Conservation (phyloP, 2,797 vertebrate species). For the Amblyraja radiata region DNA sequence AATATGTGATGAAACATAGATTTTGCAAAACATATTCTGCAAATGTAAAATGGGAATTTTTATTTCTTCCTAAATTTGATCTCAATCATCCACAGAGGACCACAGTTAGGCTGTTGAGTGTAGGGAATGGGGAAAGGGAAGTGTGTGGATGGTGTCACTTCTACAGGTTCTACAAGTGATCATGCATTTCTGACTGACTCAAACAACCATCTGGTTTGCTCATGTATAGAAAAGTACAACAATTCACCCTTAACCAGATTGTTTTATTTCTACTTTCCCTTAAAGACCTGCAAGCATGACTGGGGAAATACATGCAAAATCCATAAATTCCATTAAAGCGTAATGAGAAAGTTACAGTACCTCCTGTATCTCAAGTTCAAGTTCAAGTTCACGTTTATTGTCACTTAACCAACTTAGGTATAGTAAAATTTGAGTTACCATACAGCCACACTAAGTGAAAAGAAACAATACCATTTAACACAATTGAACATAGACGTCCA, state of each 20-base stretch:
- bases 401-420: too few species aligned
- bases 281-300: background rate
- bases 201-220: background rate
- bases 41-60: background rate
- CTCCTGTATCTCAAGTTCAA: background rate
- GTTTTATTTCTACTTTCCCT: background rate
- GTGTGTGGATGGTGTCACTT: background rate
- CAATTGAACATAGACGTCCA: too few species aligned
- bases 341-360: too few species aligned
- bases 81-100: background rate
- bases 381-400: too few species aligned
- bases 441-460: too few species aligned
- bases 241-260: background rate
- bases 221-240: background rate
- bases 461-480: too few species aligned
- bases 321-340: background rate
- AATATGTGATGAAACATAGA: background rate
- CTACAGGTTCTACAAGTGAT: background rate
- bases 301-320: background rate
- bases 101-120: background rate
- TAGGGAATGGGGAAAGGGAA: background rate
- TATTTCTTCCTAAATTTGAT: background rate
- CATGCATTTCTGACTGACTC: background rate
- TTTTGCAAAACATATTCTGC: too few species aligned
- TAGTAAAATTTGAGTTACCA: too few species aligned